Conservation (phyloP, 2,888 invertebrate species). For the Idaea dimidiata region DNA sequence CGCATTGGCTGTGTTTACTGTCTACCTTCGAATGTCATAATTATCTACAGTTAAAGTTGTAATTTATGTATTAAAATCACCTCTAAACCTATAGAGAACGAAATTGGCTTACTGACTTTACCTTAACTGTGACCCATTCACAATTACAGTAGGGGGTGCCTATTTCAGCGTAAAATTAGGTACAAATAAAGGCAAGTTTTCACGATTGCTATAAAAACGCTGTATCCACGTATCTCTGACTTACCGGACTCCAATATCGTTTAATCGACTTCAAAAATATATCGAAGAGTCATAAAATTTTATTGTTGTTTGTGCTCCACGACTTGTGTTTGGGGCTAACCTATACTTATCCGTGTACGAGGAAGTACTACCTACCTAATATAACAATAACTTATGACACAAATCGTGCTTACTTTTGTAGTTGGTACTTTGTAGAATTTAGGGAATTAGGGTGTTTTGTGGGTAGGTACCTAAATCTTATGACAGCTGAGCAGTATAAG, state of each 20-base stretch:
- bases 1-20: too few relatives aligned
- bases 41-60: too few relatives aligned
- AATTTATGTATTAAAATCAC: too few relatives aligned
- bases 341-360: conserved; percentile 1
- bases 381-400: neutral
- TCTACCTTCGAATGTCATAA: too few relatives aligned
- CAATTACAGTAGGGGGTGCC: conserved; percentile 9
- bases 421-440: too few relatives aligned
- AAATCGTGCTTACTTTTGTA: too few relatives aligned
- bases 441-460: too few relatives aligned
- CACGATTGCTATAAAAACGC: neutral
- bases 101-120: neutral
- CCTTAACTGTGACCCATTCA: neutral
- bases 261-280: neutral
- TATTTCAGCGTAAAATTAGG: conserved; percentile 29
- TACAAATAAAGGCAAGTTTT: conserved; percentile 23
- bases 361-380: neutral
- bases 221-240: neutral
- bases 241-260: neutral
- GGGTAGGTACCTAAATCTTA: too few relatives aligned
- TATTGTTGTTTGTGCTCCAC: neutral
- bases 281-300: neutral
- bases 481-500: too few relatives aligned
- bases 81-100: neutral
- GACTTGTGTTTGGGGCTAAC: conserved; percentile 2